Evolutionary conservation across 2,113 vertebrate genomes (phyloP).

Genomic region (Phalacrocorax carbo): DNA sequence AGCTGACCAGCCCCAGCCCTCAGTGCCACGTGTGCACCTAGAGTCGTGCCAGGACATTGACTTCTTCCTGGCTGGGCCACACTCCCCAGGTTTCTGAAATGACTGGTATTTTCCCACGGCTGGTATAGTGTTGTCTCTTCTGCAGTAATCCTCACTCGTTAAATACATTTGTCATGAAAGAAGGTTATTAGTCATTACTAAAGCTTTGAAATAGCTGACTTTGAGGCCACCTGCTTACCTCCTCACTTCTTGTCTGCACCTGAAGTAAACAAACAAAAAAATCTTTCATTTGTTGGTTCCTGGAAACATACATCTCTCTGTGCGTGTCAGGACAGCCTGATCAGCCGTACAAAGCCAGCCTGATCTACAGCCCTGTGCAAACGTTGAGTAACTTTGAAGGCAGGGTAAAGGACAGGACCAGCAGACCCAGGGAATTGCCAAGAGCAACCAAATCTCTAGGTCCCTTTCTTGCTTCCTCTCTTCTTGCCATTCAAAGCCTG

Average conservation of each 20-base stretch:
- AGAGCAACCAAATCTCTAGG: background rate
- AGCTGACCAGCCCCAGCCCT: background rate
- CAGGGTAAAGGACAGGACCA: background rate
- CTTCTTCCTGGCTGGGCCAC: background rate
- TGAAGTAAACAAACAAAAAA: background rate
- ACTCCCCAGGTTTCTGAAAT: accelerated
- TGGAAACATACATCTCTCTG: background rate
- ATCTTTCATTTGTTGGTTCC: background rate
- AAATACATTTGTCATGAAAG: background rate
- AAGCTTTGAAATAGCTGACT: background rate
- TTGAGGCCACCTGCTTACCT: background rate
- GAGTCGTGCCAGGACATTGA: background rate
- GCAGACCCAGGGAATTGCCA: background rate
- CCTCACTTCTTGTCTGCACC: background rate
- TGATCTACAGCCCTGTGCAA: background rate
- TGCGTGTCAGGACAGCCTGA: background rate
- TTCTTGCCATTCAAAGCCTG: background rate
- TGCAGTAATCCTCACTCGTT: background rate
- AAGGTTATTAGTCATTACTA: accelerated
- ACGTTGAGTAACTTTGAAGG: background rate
- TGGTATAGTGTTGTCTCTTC: accelerated
- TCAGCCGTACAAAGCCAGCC: background rate
- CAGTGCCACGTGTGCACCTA: background rate
- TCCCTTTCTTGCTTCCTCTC: background rate
- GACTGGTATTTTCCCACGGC: background rate